Conservation (phyloP, 2,113 vertebrate species). For the Dicerorhinus sumatrensis region DNA sequence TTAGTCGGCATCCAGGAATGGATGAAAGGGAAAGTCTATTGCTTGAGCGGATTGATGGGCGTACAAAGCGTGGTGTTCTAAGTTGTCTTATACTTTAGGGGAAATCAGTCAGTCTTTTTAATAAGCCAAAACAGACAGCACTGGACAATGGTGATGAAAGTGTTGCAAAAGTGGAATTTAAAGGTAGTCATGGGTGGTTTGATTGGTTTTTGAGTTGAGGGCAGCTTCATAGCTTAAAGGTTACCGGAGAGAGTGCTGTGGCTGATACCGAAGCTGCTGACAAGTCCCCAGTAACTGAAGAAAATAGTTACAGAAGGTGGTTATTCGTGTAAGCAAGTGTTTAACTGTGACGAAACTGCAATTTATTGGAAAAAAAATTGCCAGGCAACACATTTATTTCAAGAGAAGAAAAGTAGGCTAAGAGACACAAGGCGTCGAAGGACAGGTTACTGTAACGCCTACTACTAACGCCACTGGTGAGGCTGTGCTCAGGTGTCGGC, state of each 20-base stretch:
- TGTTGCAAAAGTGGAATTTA: not conserved
- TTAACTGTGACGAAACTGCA: not conserved
- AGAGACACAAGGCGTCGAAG: not conserved
- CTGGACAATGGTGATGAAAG: not conserved
- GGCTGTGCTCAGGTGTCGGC: not conserved
- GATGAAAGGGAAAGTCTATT: not conserved
- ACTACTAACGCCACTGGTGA: not conserved
- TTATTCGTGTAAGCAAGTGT: not conserved
- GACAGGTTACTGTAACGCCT: not conserved
- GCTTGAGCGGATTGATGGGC: not conserved
- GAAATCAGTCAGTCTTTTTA: not conserved
- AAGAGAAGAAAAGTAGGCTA: not conserved
- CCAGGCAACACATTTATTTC: not conserved
- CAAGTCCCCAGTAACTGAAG: not conserved
- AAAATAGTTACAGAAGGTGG: not conserved
- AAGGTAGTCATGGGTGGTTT: not conserved
- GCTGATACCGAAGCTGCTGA: not conserved
- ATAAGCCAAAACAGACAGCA: not conserved
- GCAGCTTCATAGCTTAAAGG: not conserved
- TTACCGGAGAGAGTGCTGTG: not conserved
- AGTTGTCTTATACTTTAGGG: not conserved
- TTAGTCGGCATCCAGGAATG: not conserved
- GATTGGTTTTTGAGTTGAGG: not conserved
- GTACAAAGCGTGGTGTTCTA: not conserved
- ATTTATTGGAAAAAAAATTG: not conserved